Evolutionary conservation across 2,797 vertebrate genomes (phyloP), one percentile per base, ranked within the genome.

Genomic region (Gadopsis bispinosus): DNA sequence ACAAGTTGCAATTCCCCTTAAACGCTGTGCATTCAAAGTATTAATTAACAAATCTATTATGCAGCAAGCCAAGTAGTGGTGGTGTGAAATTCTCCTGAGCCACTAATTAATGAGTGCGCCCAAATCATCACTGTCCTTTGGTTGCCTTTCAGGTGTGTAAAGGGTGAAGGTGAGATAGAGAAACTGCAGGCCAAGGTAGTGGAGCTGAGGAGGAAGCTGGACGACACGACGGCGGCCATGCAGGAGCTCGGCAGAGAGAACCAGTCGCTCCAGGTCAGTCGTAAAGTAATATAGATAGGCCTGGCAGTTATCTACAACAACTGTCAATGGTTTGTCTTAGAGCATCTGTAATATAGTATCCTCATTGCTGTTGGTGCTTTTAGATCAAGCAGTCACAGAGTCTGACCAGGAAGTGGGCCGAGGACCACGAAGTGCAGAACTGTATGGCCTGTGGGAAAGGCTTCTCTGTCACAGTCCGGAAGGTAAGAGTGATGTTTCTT

Each of bases 241-340:
- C 98, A 99, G 92, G 98, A 99, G 80, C 96, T 99, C 43, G 98
- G 98, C 86, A 89, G 98, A 80, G 98, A 99, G 89, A 99, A 99
- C 90, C 98, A 99, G 85, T 98, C 98, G 2, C 95, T 99, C 35
- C 98, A 99, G 96, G 98, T 99, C 81, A 61, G 90, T 35, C 20
- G 0, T 29, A 14, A 54, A 29, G 1, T 29, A 1, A 9, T 5
- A 37, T 17, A 48, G 1, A 20, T 13, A 4, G 14, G 4, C 29
- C 1, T 17, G 58, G 35, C 45, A 9, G 4, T 9, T 7, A 43
- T 63, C 19, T 10, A n/a, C 5, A 61, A 14, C 12, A 22, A 10
- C 43, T 47, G 10, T 10, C 12, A 62, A 16, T 20, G 4, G 7
- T 26, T 26, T 53, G 26, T 26, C 26, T 26, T 26, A 26, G 26